Evolutionary conservation across 2,113 vertebrate genomes (phyloP), one percentile per base, ranked within the genome.

Genomic region (Colaptes auratus): DNA sequence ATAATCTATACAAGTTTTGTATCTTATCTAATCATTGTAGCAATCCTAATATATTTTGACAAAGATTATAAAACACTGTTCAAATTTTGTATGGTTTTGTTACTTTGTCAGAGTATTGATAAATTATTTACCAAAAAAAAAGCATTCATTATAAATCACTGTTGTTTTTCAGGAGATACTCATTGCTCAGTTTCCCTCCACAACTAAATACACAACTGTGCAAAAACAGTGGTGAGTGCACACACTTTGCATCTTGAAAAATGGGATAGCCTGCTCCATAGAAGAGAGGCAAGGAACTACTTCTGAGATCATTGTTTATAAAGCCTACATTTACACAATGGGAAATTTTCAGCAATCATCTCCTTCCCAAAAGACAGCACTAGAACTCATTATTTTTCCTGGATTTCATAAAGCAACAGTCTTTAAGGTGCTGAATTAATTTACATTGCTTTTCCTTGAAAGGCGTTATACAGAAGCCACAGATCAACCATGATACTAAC

Each of bases 1-100:
- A 30, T 15, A 31, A 48, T 14, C 35, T 36, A 42, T 4, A 13
- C 0, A 0, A 2, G 8, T 55, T 78, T 58, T 64, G 77, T 18
- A 39, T 19, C 31, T 44, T 46, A 58, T 31, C 50, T 59, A 74
- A 63, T 82, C 83, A 25, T 5, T 28, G 2, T 60, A 86, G 60
- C 7, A 88, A 64, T 6, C 31, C 33, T 31, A 12, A 59, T 17
- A 5, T 44, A 50, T n/a, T 79, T 72, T 30, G 39, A 28, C 27
- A 61, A 86, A 66, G 35, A 88, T 17, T 36, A 28, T 8, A 65
- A 76, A 83, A 56, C 7, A 5, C 19, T 66, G 84, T 92, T 67
- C 24, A 71, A 84, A 56, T 42, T 9, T 33, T 42, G 16, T 3
- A 4, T 31, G 31, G 25, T 36, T 95, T 79, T 80, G 7, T 72